Base-by-base conservation (phyloP, 2,113 vertebrate species). In the Heterotilapia buettikoferi region DNA sequence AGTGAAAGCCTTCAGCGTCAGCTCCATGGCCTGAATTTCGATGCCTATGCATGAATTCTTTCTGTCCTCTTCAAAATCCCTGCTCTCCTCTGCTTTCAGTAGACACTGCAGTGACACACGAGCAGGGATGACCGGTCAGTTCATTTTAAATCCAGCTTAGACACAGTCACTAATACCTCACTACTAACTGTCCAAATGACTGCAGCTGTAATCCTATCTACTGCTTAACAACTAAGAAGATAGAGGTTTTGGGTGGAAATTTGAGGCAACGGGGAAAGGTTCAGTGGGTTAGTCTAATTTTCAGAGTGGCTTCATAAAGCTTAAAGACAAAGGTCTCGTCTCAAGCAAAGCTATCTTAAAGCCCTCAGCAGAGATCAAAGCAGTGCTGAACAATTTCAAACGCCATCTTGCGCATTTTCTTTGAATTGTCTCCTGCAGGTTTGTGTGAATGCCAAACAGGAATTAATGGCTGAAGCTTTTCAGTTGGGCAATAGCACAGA, bases 1-100 rank as follows among this genome's bases (percentile, higher is more conserved):
- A 88, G 96, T 97, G 89, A 93, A 89, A 89, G 86, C 80, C 63
- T 93, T 96, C 56, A 96, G 79, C 45, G 96, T 97, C 96, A 97
- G 97, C 94, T 97, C 96, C 95, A 87, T 83, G 87, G 80, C 56
- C 24, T 81, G 84, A 86, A 86, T 90, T 84, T 84, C 16, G 89
- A 91, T 90, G 63, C 86, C 86, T 57, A 76, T 83, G 56, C 88
- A 92, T 93, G 87, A 89, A 91, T 84, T 85, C 90, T 56, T 76
- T 36, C 66, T 73, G 86, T 45, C 87, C 45, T 76, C 80, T n/a
- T 8, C 84, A 73, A 61, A n/a, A 26, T 53, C 85, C 54, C 73
- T 82, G 83, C 81, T 78, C 82, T 81, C 80, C 52, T 80, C 84
- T 54, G 76, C 88, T 87, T 63, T 43, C 88, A 10, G 78, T 18